Evolutionary conservation across 1,140 invertebrate genomes (phyloP), one percentile per base, ranked within the genome.

Genomic region (roundworm (Caenorhabditis elegans)): DNA sequence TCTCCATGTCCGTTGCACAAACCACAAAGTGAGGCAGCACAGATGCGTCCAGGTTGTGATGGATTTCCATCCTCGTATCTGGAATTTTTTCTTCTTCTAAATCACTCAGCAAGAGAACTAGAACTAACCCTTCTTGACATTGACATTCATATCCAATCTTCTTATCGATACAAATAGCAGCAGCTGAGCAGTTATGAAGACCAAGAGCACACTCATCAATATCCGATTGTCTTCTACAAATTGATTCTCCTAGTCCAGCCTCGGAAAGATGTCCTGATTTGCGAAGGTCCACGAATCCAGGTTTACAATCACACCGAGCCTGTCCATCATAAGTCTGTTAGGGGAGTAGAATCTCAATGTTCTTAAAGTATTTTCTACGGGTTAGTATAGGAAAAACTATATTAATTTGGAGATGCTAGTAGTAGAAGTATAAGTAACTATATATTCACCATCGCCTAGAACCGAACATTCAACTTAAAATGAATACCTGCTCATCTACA

Each of bases 1-100:
- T 85, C 85, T 49, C 85, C 85, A 76, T 85, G 85, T 24, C 76
- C 76, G 55, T 85, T 83, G 70, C 85, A 85, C 22, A 83, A 19
- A 70, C 84, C 85, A 22, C 83, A 85, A 1, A 79, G 79, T 1
- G 31, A 28, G 34, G 79, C 84, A 47, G 83, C 84, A 49, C 85
- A 85, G 80, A 85, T 70, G 2, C 84, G 22, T 10, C 85, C 85
- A 15, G 85, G 85, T 22, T 84, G 55, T 3, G 51, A 31, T 17
- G 84, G 85, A 48, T 85, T 85, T 39, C 83, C 85, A 39, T 85
- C 85, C 22, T 82, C 65, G 55, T 85, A 83, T 47, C 49, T 55
- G 36, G 39, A 22, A 53, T 53, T 26, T 53, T 26, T 6, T 26
- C 24, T 26, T 53, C 49, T 6, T 53, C 49, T 53, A n/a, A n/a